phyloP scores from a whole-genome alignment of 2,888 invertebrate species.

The Danaus chrysippus region DNA sequence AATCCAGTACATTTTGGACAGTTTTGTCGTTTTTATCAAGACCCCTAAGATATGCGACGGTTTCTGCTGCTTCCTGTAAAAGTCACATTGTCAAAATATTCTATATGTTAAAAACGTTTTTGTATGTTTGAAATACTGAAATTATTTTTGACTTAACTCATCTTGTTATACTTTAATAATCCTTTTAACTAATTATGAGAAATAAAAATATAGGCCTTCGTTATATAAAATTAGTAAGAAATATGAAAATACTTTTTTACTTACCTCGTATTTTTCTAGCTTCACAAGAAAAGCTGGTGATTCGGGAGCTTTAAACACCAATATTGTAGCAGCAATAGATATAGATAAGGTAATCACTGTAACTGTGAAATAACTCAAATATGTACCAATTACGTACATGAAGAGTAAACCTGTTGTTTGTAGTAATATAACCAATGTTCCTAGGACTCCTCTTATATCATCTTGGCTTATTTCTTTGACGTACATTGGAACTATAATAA shows the following conservation, averaged over 20 bases:
- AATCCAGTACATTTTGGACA: constrained; percentile 48
- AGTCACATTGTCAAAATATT: constrained; percentile 5
- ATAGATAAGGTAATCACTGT: constrained; percentile 43
- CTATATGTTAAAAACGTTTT: too few species aligned
- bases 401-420: constrained; percentile 48
- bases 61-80: constrained; percentile 51
- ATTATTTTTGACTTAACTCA: too few species aligned
- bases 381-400: constrained; percentile 51
- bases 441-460: constrained; percentile 47
- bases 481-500: constrained; percentile 50
- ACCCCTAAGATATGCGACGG: constrained; percentile 52
- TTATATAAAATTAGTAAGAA: neutral
- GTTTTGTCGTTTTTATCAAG: constrained; percentile 45
- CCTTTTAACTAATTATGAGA: neutral
- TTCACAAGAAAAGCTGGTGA: constrained; percentile 58
- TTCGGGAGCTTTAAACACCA: constrained; percentile 53
- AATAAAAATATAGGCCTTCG: neutral
- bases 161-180: too few species aligned
- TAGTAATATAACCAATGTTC: constrained; percentile 40
- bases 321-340: constrained; percentile 39
- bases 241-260: constrained; percentile 18
- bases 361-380: constrained; percentile 46
- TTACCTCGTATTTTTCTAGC: constrained; percentile 47
- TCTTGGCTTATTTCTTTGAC: constrained; percentile 55
- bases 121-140: too few species aligned